phyloP scores from a whole-genome alignment of 1,140 invertebrate species.

The Caenorhabditis tropicalis region DNA sequence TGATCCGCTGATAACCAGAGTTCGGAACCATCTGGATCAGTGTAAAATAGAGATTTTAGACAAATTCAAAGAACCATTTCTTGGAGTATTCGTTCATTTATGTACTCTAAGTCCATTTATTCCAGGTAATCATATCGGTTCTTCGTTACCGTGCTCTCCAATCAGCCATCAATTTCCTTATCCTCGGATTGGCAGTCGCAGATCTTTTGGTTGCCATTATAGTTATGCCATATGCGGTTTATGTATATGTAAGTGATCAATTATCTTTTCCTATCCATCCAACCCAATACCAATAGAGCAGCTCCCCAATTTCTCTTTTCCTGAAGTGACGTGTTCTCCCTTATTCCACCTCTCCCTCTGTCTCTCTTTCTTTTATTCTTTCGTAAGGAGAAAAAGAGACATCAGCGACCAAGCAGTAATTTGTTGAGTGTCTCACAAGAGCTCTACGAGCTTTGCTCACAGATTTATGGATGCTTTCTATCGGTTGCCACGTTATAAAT shows the following conservation, averaged over 20 bases:
- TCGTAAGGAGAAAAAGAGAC: background rate
- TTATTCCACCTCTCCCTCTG: background rate
- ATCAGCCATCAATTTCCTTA: constrained; percentile 97
- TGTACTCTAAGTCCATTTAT: background rate
- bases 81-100: background rate
- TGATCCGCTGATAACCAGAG: too few species aligned
- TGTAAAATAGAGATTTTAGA: too few species aligned
- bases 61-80: too few species aligned
- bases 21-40: too few species aligned
- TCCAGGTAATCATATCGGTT: constrained; percentile 86
- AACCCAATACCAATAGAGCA: background rate
- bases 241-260: constrained; percentile 84
- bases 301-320: background rate
- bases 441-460: background rate
- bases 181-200: constrained; percentile 93
- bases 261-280: background rate
- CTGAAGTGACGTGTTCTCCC: constrained; percentile 11
- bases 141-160: constrained; percentile 86
- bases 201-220: constrained; percentile 92
- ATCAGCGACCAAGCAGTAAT: constrained; percentile 30
- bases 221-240: constrained; percentile 97
- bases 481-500: constrained; percentile 26
- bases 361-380: background rate
- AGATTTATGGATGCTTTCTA: background rate
- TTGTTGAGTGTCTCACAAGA: constrained; percentile 37